Evolutionary conservation across 2,888 invertebrate genomes (phyloP).

Genomic region (Lasioglossum vierecki): DNA sequence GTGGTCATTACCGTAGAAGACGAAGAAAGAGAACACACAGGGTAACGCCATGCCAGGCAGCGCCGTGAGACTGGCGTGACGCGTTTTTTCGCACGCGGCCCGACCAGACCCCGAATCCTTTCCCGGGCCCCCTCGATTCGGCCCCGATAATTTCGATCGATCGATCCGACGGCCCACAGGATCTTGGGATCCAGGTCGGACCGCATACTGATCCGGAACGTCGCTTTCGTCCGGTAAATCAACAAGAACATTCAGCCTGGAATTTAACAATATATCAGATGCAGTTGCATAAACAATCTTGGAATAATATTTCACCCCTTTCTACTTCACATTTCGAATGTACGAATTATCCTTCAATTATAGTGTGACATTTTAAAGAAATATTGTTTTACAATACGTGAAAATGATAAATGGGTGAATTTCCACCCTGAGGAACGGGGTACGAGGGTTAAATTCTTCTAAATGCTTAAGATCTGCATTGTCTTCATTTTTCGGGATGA

Average conservation of each 20-base stretch:
- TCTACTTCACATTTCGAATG: too few species aligned
- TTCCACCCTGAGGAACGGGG: too few species aligned
- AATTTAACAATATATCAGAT: not conserved
- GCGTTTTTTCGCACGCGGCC: slow-evolving; percentile 61
- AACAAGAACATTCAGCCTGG: not conserved
- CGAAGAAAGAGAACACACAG: not conserved
- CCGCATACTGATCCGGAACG: not conserved
- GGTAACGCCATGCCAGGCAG: not conserved
- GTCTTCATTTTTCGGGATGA: too few species aligned
- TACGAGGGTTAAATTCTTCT: too few species aligned
- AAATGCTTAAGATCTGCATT: too few species aligned
- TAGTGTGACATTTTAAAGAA: too few species aligned
- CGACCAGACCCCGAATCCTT: not conserved
- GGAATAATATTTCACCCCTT: too few species aligned
- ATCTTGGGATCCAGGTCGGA: not conserved
- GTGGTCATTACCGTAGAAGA: slow-evolving; percentile 52
- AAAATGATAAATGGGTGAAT: too few species aligned
- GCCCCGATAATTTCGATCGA: slow-evolving; percentile 29
- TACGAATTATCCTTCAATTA: too few species aligned
- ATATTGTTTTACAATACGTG: too few species aligned
- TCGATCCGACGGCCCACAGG: not conserved
- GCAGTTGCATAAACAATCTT: too few species aligned
- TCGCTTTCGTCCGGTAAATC: not conserved
- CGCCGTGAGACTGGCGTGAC: slow-evolving; percentile 60
- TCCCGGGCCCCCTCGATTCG: slow-evolving; percentile 17